Evolutionary conservation across 2,888 invertebrate genomes (phyloP).

Genomic region (Lymantria dispar): DNA sequence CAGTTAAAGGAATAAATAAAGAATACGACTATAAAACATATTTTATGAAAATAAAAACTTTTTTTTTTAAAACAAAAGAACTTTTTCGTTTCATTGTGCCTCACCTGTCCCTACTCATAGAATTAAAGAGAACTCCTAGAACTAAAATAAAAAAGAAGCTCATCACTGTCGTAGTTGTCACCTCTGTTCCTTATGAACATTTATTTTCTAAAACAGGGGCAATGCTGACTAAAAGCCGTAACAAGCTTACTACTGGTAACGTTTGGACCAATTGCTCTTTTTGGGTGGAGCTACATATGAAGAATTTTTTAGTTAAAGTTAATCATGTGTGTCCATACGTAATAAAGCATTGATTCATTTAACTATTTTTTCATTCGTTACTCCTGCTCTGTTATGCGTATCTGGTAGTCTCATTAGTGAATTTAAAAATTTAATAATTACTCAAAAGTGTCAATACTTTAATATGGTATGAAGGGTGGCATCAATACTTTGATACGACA

Average conservation of each 20-base stretch:
- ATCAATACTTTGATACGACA: no score
- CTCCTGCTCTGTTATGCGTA: neutral
- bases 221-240: neutral
- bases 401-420: neutral
- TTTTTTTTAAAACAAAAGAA: no score
- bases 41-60: no score
- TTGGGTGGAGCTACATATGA: neutral
- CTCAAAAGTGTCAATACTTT: no score
- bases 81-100: no score
- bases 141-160: no score
- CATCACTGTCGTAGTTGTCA: neutral
- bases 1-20: no score
- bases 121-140: no score
- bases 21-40: no score
- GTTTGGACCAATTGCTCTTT: neutral
- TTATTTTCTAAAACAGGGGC: neutral
- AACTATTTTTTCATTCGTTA: neutral
- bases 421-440: no score
- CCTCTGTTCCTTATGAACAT: neutral
- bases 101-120: no score
- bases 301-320: neutral
- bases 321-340: neutral
- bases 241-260: neutral
- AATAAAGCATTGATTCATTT: neutral
- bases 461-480: no score